phyloP scores from a whole-genome alignment of 2,797 vertebrate species.

The Threskiornis aethiopicus region DNA sequence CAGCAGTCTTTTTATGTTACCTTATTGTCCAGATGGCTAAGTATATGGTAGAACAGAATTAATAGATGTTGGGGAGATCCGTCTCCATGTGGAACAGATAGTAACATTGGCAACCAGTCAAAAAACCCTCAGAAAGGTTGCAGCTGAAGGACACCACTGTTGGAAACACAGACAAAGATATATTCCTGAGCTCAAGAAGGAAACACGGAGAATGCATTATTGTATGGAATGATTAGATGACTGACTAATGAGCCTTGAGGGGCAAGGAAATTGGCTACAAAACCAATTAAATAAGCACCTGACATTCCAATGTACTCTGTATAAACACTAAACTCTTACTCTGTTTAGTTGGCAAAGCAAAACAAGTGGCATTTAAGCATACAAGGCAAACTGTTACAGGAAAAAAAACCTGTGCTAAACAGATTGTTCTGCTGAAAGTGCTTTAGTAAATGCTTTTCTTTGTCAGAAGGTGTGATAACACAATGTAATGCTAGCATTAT shows the following conservation, averaged over 20 bases:
- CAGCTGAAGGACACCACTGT: conserved; percentile 49
- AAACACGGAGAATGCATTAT: conserved; percentile 55
- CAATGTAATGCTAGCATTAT: background rate
- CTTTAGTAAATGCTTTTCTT: background rate
- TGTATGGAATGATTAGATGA: conserved; percentile 65
- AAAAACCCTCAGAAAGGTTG: conserved; percentile 31
- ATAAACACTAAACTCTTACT: conserved; percentile 2
- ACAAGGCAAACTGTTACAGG: background rate
- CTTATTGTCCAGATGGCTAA: conserved; percentile 71
- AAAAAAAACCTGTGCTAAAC: background rate
- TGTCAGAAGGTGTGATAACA: background rate
- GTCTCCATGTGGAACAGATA: conserved; percentile 10
- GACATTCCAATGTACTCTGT: conserved; percentile 45
- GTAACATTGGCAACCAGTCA: conserved; percentile 19
- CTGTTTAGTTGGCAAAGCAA: background rate
- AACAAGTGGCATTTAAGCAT: background rate
- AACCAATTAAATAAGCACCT: conserved; percentile 68
- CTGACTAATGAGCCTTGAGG: conserved; percentile 76
- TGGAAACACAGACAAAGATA: conserved; percentile 26
- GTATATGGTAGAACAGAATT: conserved; percentile 42
- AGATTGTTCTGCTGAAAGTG: background rate
- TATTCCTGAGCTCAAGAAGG: conserved; percentile 46
- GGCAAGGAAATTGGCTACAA: conserved; percentile 64
- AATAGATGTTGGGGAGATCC: conserved; percentile 48
- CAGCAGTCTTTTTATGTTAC: background rate